Base-by-base conservation (phyloP, 1,140 invertebrate genomes). In the Magallana gigas region DNA sequence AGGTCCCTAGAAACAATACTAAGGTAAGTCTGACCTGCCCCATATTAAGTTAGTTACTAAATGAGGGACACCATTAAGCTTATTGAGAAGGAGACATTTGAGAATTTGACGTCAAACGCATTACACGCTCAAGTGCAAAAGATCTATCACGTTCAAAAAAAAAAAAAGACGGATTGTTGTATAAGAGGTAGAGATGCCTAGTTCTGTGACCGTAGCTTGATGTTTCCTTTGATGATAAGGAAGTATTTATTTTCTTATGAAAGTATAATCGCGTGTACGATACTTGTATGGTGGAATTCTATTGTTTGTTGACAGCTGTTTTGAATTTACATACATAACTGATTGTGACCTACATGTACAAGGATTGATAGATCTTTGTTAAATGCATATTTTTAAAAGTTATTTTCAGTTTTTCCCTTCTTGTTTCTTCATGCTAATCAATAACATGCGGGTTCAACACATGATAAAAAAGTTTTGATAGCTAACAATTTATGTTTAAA, bases 91-190 rank as follows among this genome's bases (percentile, higher is more conserved):
- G 8, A 68, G 12, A 8, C 36, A 76, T 29, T 12, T 76, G 23
- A 29, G 23, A 12, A 23, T 9, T 12, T 76, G 12, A 76, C 23
- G 23, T 36, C 36, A 12, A 29, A 76, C 36, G 14, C 68, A 12
- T 76, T 76, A 29, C 68, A 76, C 23, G 23, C 68, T 11, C 11
- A 29, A 29, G 23, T 29, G 68, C 12, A 12, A 11, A 8, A 14
- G 68, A 76, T 76, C 68, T 29, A 29, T 76, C 68, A 76, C 68
- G 23, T 76, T 9, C 68, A 48, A 48, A 48, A 36, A 76, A 76
- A 23, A 48, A 48, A 48, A 36, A 76, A 76, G 68, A 76, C 23
- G 12, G 68, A 76, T 76, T 76, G 36, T 7, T 9, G 23, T 29
- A 12, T 36, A 76, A 7, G 11, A 76, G 18, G 14, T 62, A 62